Conservation (phyloP, 2,797 vertebrate species). For the Bradypodion pumilum region DNA sequence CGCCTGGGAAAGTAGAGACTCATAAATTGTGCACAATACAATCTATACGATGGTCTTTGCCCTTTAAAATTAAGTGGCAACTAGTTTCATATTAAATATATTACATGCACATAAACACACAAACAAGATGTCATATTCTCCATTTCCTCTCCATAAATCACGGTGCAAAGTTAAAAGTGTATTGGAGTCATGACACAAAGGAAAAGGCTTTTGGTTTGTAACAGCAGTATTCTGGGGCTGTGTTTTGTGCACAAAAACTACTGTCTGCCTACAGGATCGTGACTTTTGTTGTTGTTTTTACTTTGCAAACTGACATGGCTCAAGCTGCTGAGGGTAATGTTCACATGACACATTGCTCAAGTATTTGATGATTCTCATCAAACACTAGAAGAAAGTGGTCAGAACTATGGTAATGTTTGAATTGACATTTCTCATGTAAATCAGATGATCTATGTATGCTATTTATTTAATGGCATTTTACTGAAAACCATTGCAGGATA, state of each 20-base stretch:
- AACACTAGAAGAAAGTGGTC: neutral
- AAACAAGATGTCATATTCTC: conserved; percentile 70
- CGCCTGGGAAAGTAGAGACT: conserved; percentile 64
- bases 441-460: too few species aligned
- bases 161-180: conserved; percentile 14
- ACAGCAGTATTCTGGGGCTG: neutral
- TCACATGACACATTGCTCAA: neutral
- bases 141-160: conserved; percentile 64
- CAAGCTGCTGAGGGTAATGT: neutral
- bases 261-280: too few species aligned
- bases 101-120: conserved; percentile 59
- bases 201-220: conserved; percentile 12
- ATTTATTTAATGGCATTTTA: too few species aligned
- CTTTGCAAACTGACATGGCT: too few species aligned
- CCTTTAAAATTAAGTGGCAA: conserved; percentile 70
- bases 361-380: too few species aligned
- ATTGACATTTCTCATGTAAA: too few species aligned
- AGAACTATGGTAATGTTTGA: neutral
- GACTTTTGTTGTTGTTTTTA: too few species aligned
- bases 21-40: conserved; percentile 68
- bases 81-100: conserved; percentile 69
- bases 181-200: neutral
- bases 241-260: neutral
- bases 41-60: conserved; percentile 67
- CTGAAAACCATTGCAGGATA: too few species aligned